Base-by-base conservation (phyloP, 2,113 vertebrate genomes). In the Thalassoma bifasciatum region DNA sequence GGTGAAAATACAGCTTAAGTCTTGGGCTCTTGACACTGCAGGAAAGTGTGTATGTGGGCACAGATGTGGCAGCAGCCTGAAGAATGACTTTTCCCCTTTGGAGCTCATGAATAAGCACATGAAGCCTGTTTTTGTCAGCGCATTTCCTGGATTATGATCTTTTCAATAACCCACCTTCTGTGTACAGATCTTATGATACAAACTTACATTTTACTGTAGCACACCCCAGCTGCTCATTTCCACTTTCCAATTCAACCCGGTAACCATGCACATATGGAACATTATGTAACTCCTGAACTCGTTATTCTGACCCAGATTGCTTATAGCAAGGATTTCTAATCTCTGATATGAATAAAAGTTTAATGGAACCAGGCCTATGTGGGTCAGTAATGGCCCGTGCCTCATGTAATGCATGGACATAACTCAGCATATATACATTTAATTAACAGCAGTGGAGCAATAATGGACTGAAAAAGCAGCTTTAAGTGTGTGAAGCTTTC, bases 221-320 rank as follows among this genome's bases (percentile, higher is more conserved):
- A 30, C 21, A 1, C 26, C 17, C 36, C 2, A 21, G 19, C 1
- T 14, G 13, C 10, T 66, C 66, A 37, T 47, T 40, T 50, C 50
- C 5, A 68, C 23, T 23, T 49, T 72, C 51, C 13, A 12, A 66
- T 70, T 66, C 44, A 47, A 59, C n/a, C 4, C 24, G 6, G 30
- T 59, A 44, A 79, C 82, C 72, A 47, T 71, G 77, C 76, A 63
- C 88, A 83, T 86, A 86, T 79, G 80, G 73, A 82, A 68, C 51
- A 61, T 88, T 77, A 82, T 64, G 76, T 71, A 87, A 89, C 63
- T 66, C 57, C 71, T 69, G 0, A 80, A 82, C 82, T 88, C 84
- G 86, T 89, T 85, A 91, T 67, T 78, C 77, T 85, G 86, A 83
- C 82, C 87, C 80, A 91, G 60, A 84, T 89, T 73, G 64, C 69